Evolutionary conservation across 2,888 invertebrate species (phyloP).

Genomic region (Caenorhabditis wallacei): DNA sequence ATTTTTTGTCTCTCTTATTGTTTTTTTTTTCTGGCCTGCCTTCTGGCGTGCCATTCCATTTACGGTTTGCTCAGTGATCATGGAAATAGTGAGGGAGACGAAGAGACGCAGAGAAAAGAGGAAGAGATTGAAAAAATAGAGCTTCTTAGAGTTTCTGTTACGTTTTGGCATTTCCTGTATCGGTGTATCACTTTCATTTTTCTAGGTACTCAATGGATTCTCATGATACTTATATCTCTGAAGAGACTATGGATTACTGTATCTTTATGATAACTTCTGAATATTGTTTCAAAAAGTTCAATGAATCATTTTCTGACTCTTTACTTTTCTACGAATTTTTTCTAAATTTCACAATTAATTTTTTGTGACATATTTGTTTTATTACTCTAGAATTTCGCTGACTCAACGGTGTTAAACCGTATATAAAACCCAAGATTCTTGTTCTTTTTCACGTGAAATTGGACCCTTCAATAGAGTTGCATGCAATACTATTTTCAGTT

Average conservation of each 20-base stretch:
- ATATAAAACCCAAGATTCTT: not conserved
- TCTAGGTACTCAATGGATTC: not conserved
- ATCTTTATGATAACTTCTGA: not conserved
- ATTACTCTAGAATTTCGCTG: too few species aligned
- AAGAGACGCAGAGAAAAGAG: slow-evolving; percentile 36
- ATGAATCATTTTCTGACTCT: not conserved
- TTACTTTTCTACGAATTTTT: not conserved
- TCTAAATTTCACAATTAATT: not conserved
- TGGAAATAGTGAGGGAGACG: slow-evolving; percentile 15
- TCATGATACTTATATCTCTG: not conserved
- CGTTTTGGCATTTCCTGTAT: slow-evolving; percentile 45
- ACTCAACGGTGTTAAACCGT: too few species aligned
- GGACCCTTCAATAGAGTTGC: too few species aligned
- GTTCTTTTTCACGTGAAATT: not conserved
- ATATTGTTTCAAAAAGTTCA: too few species aligned
- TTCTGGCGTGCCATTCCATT: slow-evolving; percentile 36
- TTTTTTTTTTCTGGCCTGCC: slow-evolving; percentile 1
- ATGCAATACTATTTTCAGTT: too few species aligned
- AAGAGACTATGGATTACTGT: not conserved
- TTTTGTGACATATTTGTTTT: too few species aligned
- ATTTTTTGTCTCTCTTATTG: not conserved
- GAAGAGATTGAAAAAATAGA: slow-evolving; percentile 9
- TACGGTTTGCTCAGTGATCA: slow-evolving; percentile 40
- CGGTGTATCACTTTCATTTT: slow-evolving; percentile 5
- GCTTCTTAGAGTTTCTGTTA: slow-evolving; percentile 20